Percentiles rank a stretch among this genome's conserved stretches.
phyloP scores from a whole-genome alignment of 2,113 vertebrate genomes.

The Neomonachus schauinslandi region DNA sequence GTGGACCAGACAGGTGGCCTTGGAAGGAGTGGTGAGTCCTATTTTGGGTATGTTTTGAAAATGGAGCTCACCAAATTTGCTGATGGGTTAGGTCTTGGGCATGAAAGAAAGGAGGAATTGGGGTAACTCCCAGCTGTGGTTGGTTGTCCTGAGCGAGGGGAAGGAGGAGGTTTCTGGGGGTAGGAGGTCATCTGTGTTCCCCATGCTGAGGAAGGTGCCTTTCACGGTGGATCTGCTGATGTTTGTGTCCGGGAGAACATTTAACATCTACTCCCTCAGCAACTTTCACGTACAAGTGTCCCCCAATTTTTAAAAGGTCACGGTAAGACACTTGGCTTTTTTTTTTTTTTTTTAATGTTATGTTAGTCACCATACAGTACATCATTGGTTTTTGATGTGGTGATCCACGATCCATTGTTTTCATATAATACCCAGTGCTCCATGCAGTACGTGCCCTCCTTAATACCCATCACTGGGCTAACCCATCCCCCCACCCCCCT shows the following conservation, averaged over 20 bases:
- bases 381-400: no score
- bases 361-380: no score
- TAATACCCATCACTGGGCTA: no score
- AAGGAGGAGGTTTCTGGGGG: not conserved
- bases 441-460: no score
- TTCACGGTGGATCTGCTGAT: no score
- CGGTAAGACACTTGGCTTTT: not conserved
- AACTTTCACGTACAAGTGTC: not conserved
- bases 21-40: accelerated
- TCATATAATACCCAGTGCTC: no score
- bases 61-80: not conserved
- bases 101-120: no score
- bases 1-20: not conserved
- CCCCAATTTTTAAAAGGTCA: not conserved
- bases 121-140: not conserved
- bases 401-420: no score
- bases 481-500: no score
- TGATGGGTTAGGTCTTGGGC: not conserved
- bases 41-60: not conserved
- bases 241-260: no score
- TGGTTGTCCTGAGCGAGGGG: not conserved
- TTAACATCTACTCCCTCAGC: not conserved
- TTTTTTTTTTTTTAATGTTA: no score
- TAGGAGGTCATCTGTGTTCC: not conserved
- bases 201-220: not conserved